These are phyloP conservation scores for Nowickia ferox DNA, from an alignment of 2,888 invertebrate species.

Conservation along the genomic window DNA sequence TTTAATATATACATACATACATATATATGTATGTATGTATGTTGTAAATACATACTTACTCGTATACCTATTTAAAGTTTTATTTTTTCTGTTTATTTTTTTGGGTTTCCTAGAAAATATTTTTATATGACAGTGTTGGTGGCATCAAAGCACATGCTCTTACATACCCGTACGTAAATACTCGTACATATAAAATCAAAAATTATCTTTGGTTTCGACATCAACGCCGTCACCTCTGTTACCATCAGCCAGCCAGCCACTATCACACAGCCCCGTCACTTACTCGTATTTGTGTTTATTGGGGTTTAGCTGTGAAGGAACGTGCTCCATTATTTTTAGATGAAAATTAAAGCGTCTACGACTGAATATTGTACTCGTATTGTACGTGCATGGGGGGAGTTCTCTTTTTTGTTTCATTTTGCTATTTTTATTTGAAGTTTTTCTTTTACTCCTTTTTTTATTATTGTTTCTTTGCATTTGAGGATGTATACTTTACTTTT, in stretches of 20 bases:
- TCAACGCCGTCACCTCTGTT: constrained; percentile 32
- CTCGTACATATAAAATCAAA: constrained; percentile 57
- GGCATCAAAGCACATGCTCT: constrained; percentile 2
- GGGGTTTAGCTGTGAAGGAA: constrained; percentile 42
- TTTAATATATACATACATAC: constrained; percentile 27
- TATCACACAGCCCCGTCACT: constrained; percentile 14
- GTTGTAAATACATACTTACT: no score
- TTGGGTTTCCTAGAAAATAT: not conserved
- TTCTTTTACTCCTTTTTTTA: constrained; percentile 20
- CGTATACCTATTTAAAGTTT: constrained; percentile 29
- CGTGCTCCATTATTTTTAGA: constrained; percentile 56
- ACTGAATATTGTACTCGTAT: not conserved
- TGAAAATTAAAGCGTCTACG: constrained; percentile 39
- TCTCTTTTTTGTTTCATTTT: not conserved
- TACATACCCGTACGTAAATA: no score
- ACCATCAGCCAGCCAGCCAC: constrained; percentile 20
- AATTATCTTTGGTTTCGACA: constrained; percentile 57
- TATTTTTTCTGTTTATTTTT: not conserved
- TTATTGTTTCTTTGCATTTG: constrained; percentile 11
- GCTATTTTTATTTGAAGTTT: constrained; percentile 18
- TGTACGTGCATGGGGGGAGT: not conserved
- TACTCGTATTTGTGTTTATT: constrained; percentile 36
- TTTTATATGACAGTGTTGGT: constrained; percentile 2
- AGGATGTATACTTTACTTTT: constrained; percentile 42
- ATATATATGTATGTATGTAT: no score